These are phyloP conservation scores for Agelastica alni DNA, from an alignment of 2,888 invertebrate genomes.

Conservation along the genomic window DNA sequence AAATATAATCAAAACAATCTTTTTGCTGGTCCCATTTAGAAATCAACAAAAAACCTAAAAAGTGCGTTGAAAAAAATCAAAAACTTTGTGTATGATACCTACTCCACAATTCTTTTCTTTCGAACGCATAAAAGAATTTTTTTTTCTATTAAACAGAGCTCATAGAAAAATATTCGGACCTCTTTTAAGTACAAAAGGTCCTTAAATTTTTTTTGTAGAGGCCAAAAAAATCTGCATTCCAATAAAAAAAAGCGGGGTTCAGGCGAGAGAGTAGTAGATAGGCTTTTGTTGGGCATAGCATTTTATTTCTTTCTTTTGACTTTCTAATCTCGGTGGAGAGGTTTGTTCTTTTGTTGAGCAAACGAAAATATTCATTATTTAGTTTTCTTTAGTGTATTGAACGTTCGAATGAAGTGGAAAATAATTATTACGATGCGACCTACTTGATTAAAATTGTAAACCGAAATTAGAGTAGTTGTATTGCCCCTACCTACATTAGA, in stretches of 20 bases:
- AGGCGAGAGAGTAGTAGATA: background rate
- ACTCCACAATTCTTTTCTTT: no score
- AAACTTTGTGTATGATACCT: no score
- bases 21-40: no score
- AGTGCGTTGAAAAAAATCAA: no score
- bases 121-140: background rate
- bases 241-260: background rate
- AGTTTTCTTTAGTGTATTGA: background rate
- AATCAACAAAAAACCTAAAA: no score
- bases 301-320: background rate
- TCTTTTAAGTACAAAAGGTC: conserved; percentile 2
- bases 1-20: no score
- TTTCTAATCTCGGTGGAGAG: background rate
- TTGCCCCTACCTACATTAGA: no score
- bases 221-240: background rate
- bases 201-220: conserved; percentile 1
- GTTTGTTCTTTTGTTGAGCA: background rate
- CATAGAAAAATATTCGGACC: background rate
- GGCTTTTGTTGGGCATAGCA: background rate
- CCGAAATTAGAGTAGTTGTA: no score
- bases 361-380: background rate
- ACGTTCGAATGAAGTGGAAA: no score
- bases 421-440: no score
- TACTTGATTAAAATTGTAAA: no score
- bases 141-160: background rate